phyloP scores from a whole-genome alignment of 37 sponge, comb jelly and placozoan genomes.

The Halisarca cf. caerulea region DNA sequence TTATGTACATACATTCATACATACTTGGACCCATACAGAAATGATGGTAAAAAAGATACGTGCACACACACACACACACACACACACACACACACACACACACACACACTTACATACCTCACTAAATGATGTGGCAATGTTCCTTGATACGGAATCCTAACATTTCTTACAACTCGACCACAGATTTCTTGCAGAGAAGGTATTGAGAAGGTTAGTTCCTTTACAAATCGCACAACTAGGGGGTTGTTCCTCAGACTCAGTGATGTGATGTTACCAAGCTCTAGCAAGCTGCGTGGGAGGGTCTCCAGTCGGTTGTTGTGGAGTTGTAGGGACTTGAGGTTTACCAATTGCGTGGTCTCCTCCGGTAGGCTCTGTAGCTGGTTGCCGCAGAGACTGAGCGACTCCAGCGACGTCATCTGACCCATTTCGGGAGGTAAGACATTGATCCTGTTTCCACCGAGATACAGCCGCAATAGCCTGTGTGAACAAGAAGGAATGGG shows the following conservation, averaged over 20 bases:
- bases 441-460: constrained; percentile 80
- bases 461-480: constrained; percentile 75
- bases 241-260: constrained; percentile 89
- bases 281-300: constrained; percentile 71
- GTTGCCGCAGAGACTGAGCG: constrained; percentile 74
- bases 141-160: background rate
- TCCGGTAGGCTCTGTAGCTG: constrained; percentile 57
- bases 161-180: constrained; percentile 54
- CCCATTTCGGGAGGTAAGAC: constrained; percentile 71
- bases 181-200: constrained; percentile 73
- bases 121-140: background rate
- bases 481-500: background rate
- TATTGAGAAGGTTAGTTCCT: constrained; percentile 56
- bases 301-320: constrained; percentile 80
- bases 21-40: too few relatives aligned
- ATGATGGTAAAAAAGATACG: too few relatives aligned
- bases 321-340: constrained; percentile 69
- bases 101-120: background rate
- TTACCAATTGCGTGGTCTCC: constrained; percentile 50
- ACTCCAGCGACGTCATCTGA: constrained; percentile 43
- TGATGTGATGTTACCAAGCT: constrained; percentile 64
- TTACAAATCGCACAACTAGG: constrained; percentile 74
- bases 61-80: too few relatives aligned
- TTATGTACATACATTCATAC: too few relatives aligned
- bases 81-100: too few relatives aligned